Base-by-base conservation (phyloP, 1,140 invertebrate genomes). In the Pollicipes pollicipes region DNA sequence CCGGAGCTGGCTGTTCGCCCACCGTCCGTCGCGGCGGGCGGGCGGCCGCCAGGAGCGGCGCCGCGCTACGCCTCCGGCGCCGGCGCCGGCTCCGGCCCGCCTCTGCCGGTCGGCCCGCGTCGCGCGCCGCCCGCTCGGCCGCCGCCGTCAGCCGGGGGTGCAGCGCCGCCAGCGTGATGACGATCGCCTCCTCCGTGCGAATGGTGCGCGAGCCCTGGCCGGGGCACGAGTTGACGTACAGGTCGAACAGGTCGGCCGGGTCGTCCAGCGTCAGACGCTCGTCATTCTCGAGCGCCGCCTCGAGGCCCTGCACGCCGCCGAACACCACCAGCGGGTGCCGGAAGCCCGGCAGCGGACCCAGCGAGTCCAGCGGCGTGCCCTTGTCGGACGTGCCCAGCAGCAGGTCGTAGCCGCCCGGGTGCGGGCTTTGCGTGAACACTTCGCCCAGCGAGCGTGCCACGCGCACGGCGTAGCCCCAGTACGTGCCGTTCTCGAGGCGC, bases 381-480 rank as follows among this genome's bases (percentile, higher is more conserved):
- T 87, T 90, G 76, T 98, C 96, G 4, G 95, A 98, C 30, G 96
- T 99, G 21, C 96, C 96, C 73, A 98, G 83, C 3, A 81, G 83
- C 0, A 87, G 72, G 77, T 88, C 88, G 80, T 90, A 96, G 75
- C 90, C 87, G 78, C 85, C 83, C 77, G 86, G 82, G 78, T 88
- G 94, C 0, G 90, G 89, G 75, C 86, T 89, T 76, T 91, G 88
- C 21, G 86, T 87, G 77, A 98, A 90, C n/a, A 96, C 87, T 78
- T 90, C 85, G 2, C 87, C 87, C 4, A 98, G 78, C 73, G 85
- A 88, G 73, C 86, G 86, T 0, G 93, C 94, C 73, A 96, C 83
- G 76, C 93, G 84, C 0, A 97, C 91, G 73, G 83, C 85, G 77
- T 98, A 99, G 27, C 97, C 97, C 96, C 96, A 99, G 79, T 98